phyloP scores from a whole-genome alignment of 2,888 invertebrate species.

The Petrolisthes cinctipes region DNA sequence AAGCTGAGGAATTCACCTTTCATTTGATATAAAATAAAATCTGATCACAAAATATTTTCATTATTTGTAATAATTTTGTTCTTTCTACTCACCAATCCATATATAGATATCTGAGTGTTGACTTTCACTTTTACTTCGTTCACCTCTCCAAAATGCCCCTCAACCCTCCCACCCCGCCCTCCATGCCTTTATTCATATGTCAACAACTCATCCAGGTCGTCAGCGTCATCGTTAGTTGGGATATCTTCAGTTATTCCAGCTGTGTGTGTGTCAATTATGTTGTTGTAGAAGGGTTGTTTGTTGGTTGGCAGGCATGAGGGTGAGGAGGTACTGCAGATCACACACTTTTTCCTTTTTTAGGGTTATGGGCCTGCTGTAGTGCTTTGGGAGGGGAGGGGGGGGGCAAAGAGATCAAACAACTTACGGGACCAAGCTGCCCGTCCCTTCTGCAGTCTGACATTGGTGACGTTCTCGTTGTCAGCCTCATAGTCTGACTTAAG shows the following conservation, averaged over 20 bases:
- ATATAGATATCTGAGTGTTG: too few relatives aligned
- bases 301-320: not conserved
- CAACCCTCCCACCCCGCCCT: too few relatives aligned
- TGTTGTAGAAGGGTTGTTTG: not conserved
- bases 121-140: too few relatives aligned
- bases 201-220: too few relatives aligned
- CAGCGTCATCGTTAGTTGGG: too few relatives aligned
- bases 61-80: too few relatives aligned
- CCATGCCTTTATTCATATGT: too few relatives aligned
- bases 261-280: too few relatives aligned
- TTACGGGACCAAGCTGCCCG: slow-evolving; percentile 5
- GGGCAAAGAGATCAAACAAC: not conserved
- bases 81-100: not conserved
- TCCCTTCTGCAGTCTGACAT: slow-evolving; percentile 13
- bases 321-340: not conserved
- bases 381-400: slow-evolving; percentile 3
- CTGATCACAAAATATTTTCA: not conserved
- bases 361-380: too few relatives aligned
- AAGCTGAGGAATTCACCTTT: not conserved
- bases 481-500: not conserved
- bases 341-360: not conserved
- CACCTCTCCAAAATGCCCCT: too few relatives aligned
- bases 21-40: not conserved
- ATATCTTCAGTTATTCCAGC: too few relatives aligned
- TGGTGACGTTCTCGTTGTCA: slow-evolving; percentile 8